Evolutionary conservation across 1,140 invertebrate species (phyloP).

Genomic region (Hyles vespertilio): DNA sequence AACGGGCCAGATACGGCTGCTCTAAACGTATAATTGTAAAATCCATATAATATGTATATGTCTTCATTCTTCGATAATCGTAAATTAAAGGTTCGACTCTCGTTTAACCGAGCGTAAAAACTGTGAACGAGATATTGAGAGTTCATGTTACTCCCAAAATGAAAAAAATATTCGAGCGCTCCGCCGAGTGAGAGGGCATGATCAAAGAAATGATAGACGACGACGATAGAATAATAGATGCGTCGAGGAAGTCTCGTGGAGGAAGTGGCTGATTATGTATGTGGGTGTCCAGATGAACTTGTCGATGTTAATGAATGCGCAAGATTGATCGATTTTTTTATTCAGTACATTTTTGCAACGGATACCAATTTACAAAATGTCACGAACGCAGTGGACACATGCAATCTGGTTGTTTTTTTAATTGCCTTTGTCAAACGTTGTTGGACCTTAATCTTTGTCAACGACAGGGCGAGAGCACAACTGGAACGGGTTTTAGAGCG

Average conservation of each 20-base stretch:
- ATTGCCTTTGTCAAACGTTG: slow-evolving; percentile 17
- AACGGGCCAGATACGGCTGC: background rate
- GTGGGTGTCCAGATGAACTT: slow-evolving; percentile 4
- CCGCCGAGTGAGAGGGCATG: slow-evolving; percentile 43
- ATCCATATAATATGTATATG: slow-evolving; percentile 42
- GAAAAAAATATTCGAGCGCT: slow-evolving; percentile 45
- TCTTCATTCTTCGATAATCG: slow-evolving; percentile 64
- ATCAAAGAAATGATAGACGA: slow-evolving; percentile 38
- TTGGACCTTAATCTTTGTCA: slow-evolving; percentile 59
- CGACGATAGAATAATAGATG: slow-evolving; percentile 13
- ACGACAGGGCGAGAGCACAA: slow-evolving; percentile 38
- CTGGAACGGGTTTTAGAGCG: slow-evolving; percentile 65
- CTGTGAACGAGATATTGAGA: slow-evolving; percentile 67
- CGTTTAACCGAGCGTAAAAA: slow-evolving; percentile 71
- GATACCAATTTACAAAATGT: slow-evolving; percentile 46
- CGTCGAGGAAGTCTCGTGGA: slow-evolving; percentile 15
- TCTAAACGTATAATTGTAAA: slow-evolving; percentile 12
- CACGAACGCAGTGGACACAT: slow-evolving; percentile 35
- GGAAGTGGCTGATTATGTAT: slow-evolving; percentile 6
- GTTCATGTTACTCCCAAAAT: slow-evolving; percentile 68
- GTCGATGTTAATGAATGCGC: slow-evolving; percentile 15
- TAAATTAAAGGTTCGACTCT: slow-evolving; percentile 63
- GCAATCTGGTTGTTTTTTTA: slow-evolving; percentile 42
- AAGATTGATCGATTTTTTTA: slow-evolving; percentile 27
- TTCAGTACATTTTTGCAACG: slow-evolving; percentile 24